Evolutionary conservation across 1,140 invertebrate genomes (phyloP).

Genomic region (Cecropterus lyciades): DNA sequence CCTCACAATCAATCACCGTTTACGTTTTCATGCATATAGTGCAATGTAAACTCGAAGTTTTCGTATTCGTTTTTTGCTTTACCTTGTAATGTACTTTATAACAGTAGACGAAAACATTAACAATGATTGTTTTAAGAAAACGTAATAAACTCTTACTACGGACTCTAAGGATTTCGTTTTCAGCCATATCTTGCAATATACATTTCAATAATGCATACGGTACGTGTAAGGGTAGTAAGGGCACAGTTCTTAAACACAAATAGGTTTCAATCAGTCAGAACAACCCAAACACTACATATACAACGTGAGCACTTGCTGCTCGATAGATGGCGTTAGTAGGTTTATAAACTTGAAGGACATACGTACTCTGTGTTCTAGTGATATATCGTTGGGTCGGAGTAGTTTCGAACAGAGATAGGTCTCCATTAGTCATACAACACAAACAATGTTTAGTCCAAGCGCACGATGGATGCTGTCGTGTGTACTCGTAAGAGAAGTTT

Average conservation of each 20-base stretch:
- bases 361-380: background rate
- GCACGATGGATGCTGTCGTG: constrained; percentile 11
- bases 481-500: constrained; percentile 10
- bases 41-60: no score
- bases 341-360: constrained; percentile 10
- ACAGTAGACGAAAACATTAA: no score
- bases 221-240: no score
- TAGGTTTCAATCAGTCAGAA: constrained; percentile 8
- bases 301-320: background rate
- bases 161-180: no score
- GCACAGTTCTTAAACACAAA: constrained; percentile 14
- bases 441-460: constrained; percentile 21
- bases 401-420: constrained; percentile 30
- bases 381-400: constrained; percentile 17
- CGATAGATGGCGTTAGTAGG: constrained; percentile 22
- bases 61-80: no score
- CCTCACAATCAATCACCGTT: no score
- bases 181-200: no score
- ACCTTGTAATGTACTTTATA: no score
- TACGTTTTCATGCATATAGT: no score
- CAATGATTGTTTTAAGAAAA: no score
- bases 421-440: constrained; percentile 34
- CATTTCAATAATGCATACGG: no score
- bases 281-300: background rate
- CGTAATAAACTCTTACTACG: no score